A percentile compares a stretch with the other conserved stretches of the same genome.
These are phyloP conservation scores for Camelus dromedarius DNA, from an alignment of 2,113 vertebrate species.

Conservation along the genomic window DNA sequence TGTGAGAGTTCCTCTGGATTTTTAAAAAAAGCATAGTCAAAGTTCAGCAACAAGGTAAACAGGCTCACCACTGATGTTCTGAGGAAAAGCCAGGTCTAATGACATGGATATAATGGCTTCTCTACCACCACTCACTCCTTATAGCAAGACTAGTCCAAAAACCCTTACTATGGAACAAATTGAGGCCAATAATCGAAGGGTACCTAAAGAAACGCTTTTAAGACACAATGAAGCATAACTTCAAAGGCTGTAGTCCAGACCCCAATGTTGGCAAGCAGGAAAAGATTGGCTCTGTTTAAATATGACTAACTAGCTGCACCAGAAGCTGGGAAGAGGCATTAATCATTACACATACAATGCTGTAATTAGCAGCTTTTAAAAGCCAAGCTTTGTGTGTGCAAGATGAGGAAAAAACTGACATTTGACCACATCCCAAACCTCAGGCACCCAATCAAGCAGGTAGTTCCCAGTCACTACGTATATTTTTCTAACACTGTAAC, in stretches of 20 bases:
- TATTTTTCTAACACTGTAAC: not conserved
- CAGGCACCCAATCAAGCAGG: not conserved
- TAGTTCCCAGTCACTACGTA: not conserved
- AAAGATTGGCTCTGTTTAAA: not conserved
- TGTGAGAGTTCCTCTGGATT: not conserved
- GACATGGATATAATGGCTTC: not conserved
- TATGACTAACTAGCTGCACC: conserved; percentile 10
- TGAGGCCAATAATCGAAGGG: not conserved
- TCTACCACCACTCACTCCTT: not conserved
- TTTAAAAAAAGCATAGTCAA: not conserved
- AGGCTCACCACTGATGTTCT: not conserved
- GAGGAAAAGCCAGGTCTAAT: not conserved
- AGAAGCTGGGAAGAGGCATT: not conserved
- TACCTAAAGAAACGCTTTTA: conserved; percentile 7
- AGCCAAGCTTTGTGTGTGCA: not conserved
- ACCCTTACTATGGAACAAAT: not conserved
- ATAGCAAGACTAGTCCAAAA: not conserved
- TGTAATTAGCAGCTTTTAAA: conserved; percentile 48
- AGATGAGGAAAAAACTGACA: not conserved
- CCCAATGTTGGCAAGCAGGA: not conserved
- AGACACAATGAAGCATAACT: conserved; percentile 42
- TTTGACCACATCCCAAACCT: not conserved
- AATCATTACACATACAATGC: not conserved
- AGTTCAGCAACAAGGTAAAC: not conserved
- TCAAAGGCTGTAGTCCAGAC: conserved; percentile 29